phyloP scores from a whole-genome alignment of 2,797 vertebrate genomes.

The Threskiornis aethiopicus region DNA sequence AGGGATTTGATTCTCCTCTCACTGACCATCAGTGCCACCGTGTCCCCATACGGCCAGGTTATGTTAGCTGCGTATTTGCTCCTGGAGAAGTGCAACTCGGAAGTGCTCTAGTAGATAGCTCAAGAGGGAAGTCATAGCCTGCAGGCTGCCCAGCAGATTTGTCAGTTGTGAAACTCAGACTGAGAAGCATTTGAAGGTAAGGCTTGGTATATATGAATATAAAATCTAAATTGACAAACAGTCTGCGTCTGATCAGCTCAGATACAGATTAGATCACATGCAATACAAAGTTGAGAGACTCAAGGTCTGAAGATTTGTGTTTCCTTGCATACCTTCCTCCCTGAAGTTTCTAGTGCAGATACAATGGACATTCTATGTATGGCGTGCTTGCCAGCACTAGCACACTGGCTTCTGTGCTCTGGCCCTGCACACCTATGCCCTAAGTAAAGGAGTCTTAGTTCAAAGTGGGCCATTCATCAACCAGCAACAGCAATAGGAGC shows the following conservation, averaged over 20 bases:
- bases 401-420: neutral
- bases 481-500: neutral
- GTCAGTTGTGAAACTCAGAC: neutral
- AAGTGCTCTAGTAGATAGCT: neutral
- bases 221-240: neutral
- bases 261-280: neutral
- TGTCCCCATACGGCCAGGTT: neutral
- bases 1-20: neutral
- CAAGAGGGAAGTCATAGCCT: neutral
- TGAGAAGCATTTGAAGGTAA: neutral
- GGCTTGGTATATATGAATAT: neutral
- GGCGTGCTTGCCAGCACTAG: neutral
- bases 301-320: neutral
- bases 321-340: neutral
- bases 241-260: neutral
- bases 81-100: rapidly evolving
- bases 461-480: neutral
- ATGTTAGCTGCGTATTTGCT: neutral
- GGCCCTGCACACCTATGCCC: neutral
- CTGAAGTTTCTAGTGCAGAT: neutral
- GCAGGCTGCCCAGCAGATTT: neutral
- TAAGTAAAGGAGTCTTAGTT: neutral
- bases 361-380: neutral
- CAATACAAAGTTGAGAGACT: neutral
- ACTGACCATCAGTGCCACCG: neutral